Percentiles rank a stretch among this genome's conserved stretches.
phyloP scores from a whole-genome alignment of 2,888 invertebrate species.

The Loripinus fragilis region DNA sequence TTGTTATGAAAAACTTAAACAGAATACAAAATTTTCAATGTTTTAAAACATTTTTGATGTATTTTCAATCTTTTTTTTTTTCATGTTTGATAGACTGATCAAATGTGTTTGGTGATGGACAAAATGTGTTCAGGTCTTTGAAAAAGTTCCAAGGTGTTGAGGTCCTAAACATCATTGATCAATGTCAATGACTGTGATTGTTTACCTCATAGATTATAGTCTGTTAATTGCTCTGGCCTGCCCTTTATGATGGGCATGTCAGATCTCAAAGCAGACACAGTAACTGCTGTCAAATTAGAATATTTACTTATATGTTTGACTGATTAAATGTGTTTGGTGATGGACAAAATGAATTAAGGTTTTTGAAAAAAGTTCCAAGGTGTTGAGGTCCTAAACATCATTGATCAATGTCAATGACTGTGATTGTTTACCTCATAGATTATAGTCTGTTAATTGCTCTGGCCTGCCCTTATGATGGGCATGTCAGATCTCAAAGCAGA shows the following conservation, averaged over 20 bases:
- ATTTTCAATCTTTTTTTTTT: too few species aligned
- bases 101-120: too few species aligned
- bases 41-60: too few species aligned
- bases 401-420: background rate
- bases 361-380: too few species aligned
- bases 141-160: background rate
- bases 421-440: conserved; percentile 38
- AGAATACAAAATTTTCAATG: too few species aligned
- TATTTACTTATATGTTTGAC: too few species aligned
- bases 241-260: conserved; percentile 42
- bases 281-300: background rate
- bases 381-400: conserved; percentile 5
- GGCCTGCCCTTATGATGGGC: conserved; percentile 38
- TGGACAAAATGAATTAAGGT: too few species aligned
- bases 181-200: background rate
- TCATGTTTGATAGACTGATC: too few species aligned
- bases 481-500: conserved; percentile 61
- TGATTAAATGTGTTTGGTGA: too few species aligned
- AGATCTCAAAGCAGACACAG: conserved; percentile 62
- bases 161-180: conserved; percentile 9
- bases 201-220: conserved; percentile 43
- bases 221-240: conserved; percentile 60
- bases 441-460: conserved; percentile 60
- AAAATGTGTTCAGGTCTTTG: too few species aligned
- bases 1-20: too few species aligned